phyloP scores from a whole-genome alignment of 2,888 invertebrate genomes.

The Leptinotarsa juncta region DNA sequence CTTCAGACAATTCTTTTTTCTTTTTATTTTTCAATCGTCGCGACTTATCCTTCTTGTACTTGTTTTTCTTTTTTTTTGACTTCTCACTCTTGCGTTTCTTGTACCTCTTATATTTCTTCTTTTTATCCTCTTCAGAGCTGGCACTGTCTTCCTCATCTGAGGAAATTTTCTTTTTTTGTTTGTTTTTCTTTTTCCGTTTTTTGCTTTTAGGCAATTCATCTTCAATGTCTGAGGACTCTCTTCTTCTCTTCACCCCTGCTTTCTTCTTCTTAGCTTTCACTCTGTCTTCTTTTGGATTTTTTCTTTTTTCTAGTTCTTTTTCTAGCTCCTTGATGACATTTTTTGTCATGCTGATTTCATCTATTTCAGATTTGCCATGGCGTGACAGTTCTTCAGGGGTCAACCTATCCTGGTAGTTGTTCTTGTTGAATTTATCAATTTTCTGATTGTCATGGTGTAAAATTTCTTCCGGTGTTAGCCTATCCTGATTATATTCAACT shows the following conservation, averaged over 20 bases:
- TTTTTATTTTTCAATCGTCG: slow-evolving; percentile 9
- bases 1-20: slow-evolving; percentile 13
- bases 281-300: slow-evolving; percentile 28
- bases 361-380: slow-evolving; percentile 21
- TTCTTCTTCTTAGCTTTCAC: slow-evolving; percentile 25
- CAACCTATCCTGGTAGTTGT: slow-evolving; percentile 24
- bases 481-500: neutral
- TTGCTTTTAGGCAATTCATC: slow-evolving; percentile 35
- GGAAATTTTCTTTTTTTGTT: slow-evolving; percentile 26
- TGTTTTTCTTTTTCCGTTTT: slow-evolving; percentile 32
- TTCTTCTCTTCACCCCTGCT: slow-evolving; percentile 31
- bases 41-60: slow-evolving; percentile 13
- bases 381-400: slow-evolving; percentile 18
- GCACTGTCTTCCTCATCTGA: slow-evolving; percentile 17
- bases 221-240: slow-evolving; percentile 15
- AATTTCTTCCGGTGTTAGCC: slow-evolving; percentile 9
- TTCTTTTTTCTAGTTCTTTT: slow-evolving; percentile 27
- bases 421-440: neutral
- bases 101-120: slow-evolving; percentile 21
- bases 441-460: neutral
- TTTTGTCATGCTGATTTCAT: slow-evolving; percentile 29
- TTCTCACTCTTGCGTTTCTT: slow-evolving; percentile 12
- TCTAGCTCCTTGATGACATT: slow-evolving; percentile 34
- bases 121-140: slow-evolving; percentile 22
- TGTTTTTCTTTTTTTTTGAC: slow-evolving; percentile 1